Conservation (phyloP, 1,140 invertebrate genomes). For the Drosophila nigromelanica region DNA sequence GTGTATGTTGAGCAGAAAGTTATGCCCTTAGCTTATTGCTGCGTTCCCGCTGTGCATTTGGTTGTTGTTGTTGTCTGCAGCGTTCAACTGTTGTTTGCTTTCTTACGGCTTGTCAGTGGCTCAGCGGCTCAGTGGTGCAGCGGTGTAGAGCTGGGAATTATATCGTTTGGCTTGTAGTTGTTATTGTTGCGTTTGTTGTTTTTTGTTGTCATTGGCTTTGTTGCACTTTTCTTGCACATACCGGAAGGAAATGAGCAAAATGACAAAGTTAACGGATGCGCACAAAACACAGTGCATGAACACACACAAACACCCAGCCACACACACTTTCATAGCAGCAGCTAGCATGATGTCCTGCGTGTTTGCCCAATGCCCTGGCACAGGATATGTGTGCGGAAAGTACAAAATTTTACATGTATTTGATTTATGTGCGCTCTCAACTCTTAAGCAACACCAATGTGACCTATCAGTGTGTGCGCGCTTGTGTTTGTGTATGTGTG, state of each 20-base stretch:
- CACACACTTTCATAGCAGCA: slow-evolving; percentile 6
- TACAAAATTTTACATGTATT: slow-evolving; percentile 79
- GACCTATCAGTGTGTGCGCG: slow-evolving; percentile 13
- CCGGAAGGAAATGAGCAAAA: slow-evolving; percentile 82
- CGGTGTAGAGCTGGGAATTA: slow-evolving; percentile 68
- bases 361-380: slow-evolving; percentile 67
- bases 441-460: slow-evolving; percentile 33
- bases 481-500: slow-evolving; percentile 5
- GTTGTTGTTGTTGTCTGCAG: slow-evolving; percentile 30
- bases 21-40: slow-evolving; percentile 78
- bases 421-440: slow-evolving; percentile 72
- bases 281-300: slow-evolving; percentile 76
- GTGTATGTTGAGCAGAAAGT: slow-evolving; percentile 53
- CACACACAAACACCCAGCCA: slow-evolving; percentile 23
- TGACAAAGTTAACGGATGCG: slow-evolving; percentile 83
- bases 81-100: slow-evolving; percentile 67
- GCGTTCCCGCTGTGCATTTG: slow-evolving; percentile 71
- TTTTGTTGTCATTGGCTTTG: slow-evolving; percentile 24
- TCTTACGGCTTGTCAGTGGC: slow-evolving; percentile 78
- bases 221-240: slow-evolving; percentile 71
- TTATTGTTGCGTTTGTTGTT: slow-evolving; percentile 18
- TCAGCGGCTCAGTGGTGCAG: slow-evolving; percentile 53
- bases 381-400: slow-evolving; percentile 81
- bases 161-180: slow-evolving; percentile 55
- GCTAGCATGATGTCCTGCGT: slow-evolving; percentile 16